Percentiles rank a stretch among this genome's conserved stretches.
phyloP scores from a whole-genome alignment of 2,888 invertebrate genomes.

The Tethea ocularis region DNA sequence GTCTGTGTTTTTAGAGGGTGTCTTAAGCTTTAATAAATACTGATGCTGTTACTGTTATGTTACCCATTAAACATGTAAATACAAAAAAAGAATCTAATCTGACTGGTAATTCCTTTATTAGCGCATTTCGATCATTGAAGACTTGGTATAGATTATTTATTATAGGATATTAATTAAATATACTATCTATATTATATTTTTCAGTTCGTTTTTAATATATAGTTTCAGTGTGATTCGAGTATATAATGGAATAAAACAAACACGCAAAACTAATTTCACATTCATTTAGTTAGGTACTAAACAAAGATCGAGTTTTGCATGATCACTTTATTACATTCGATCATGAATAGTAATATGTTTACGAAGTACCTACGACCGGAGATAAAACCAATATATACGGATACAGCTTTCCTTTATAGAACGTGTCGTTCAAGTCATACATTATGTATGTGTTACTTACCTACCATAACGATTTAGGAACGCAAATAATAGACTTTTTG shows the following conservation, averaged over 20 bases:
- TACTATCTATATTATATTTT: too few relatives aligned
- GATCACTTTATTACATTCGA: slow-evolving; percentile 24
- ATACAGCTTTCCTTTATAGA: slow-evolving; percentile 17
- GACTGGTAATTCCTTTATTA: too few relatives aligned
- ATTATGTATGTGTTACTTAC: slow-evolving; percentile 31
- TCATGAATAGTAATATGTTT: slow-evolving; percentile 36
- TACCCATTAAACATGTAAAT: too few relatives aligned
- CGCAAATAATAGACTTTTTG: slow-evolving; percentile 19
- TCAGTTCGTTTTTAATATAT: too few relatives aligned
- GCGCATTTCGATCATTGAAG: too few relatives aligned
- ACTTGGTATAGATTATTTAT: too few relatives aligned
- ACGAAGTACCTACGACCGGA: slow-evolving; percentile 18
- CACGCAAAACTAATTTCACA: slow-evolving; percentile 24
- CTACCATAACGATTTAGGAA: slow-evolving; percentile 20
- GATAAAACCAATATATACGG: slow-evolving; percentile 27
- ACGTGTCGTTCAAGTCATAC: slow-evolving; percentile 18
- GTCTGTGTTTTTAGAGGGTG: neutral
- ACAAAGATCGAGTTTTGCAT: slow-evolving; percentile 13
- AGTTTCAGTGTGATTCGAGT: too few relatives aligned
- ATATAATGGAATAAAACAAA: neutral
- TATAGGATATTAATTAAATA: too few relatives aligned
- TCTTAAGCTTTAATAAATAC: neutral
- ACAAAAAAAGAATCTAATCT: too few relatives aligned
- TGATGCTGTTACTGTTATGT: too few relatives aligned
- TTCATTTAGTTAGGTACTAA: slow-evolving; percentile 17